Base-by-base conservation (phyloP, 2,113 vertebrate genomes). In the Spheniscus mendiculus region DNA sequence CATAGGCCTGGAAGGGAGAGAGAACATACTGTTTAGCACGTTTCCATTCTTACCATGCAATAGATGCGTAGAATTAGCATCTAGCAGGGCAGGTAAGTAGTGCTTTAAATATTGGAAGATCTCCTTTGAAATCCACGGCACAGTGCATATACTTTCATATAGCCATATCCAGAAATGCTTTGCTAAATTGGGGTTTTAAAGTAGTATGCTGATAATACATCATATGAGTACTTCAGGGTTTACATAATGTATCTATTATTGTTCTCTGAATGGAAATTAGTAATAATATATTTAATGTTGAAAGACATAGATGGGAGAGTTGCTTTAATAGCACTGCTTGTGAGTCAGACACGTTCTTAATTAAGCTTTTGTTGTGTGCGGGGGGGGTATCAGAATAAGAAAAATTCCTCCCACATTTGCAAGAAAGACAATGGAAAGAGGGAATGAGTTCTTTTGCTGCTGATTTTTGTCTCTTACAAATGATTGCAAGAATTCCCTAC, bases 311-410 rank as follows among this genome's bases (percentile, higher is more conserved):
- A 32, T 79, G 47, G 42, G 49, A 89, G 61, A 85, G 49, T 52
- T 42, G 20, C 66, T 81, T 91, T 85, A 79, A 95, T 79, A 94
- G 40, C 0, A 0, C 66, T 70, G 53, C 87, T 89, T 87, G 49
- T 93, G 95, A 96, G 89, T 96, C 96, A 95, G 93, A 96, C 78
- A 83, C 20, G 0, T 72, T 91, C 84, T 89, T 94, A 94, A 93
- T 93, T 79, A 94, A 80, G 82, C 78, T 87, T 89, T 94, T 81
- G 55, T 79, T 82, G 23, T 47, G 36, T 3, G 2, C 50, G 45
- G 22, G 3, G 3, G 16, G 22, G 12, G 12, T 69, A 83, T 90
- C 27, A 71, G 66, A 84, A 81, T 71, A 74, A 89, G 76, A 62
- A 93, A 62, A 81, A 89, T n/a, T 89, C 82, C 66, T 94, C 93